phyloP scores from a whole-genome alignment of 2,797 vertebrate genomes.

The Muscicapa comitata region DNA sequence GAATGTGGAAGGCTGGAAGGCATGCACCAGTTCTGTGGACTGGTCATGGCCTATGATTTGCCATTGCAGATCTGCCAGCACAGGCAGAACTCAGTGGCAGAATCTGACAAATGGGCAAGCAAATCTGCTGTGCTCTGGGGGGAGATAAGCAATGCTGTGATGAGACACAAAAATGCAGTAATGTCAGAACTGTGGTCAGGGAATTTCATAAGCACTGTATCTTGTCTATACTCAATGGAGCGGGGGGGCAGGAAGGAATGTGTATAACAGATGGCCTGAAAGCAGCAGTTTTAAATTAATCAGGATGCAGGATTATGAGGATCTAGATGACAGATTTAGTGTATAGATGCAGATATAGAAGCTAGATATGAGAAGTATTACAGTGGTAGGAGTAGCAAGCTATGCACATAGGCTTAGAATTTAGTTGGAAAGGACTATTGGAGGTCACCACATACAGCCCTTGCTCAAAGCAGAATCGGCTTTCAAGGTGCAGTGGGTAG shows the following conservation, averaged over 20 bases:
- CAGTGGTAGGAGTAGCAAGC: neutral
- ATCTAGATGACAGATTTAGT: conserved; percentile 49
- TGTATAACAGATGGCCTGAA: conserved; percentile 49
- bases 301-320: conserved; percentile 29
- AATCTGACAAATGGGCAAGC: conserved; percentile 31
- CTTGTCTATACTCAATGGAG: neutral
- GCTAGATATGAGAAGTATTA: neutral
- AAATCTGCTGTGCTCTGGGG: neutral
- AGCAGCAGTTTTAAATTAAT: conserved; percentile 46
- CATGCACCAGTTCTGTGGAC: neutral
- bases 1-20: neutral
- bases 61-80: neutral
- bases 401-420: neutral
- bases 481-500: neutral
- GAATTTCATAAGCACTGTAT: neutral
- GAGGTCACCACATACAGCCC: neutral
- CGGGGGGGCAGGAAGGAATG: neutral
- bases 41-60: neutral
- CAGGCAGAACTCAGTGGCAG: neutral
- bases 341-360: conserved; percentile 28
- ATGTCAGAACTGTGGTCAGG: neutral
- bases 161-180: neutral
- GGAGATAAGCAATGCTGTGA: conserved; percentile 8
- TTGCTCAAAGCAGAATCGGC: neutral
- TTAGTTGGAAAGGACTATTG: neutral